Percentiles rank a stretch among this genome's conserved stretches.
phyloP scores from a whole-genome alignment of 2,113 vertebrate genomes.

The Acrocephalus arundinaceus region DNA sequence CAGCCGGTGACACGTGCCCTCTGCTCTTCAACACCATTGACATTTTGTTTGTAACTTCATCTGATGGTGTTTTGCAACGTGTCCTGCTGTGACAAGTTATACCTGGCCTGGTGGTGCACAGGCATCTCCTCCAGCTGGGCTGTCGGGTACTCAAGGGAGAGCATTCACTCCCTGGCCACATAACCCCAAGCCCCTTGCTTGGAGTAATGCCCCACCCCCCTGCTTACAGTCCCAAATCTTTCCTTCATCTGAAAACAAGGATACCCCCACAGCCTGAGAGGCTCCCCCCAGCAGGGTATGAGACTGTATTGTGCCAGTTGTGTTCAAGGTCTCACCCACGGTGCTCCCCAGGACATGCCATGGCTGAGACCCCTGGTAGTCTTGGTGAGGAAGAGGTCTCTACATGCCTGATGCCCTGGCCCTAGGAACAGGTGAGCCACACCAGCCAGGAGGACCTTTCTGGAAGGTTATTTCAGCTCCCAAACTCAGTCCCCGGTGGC shows the following conservation, averaged over 20 bases:
- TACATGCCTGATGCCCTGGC: too few species aligned
- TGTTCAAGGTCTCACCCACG: neutral
- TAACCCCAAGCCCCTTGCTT: neutral
- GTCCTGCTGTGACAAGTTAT: neutral
- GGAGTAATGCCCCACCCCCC: neutral
- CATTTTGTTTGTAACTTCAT: neutral
- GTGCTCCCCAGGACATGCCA: neutral
- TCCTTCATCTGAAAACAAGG: neutral
- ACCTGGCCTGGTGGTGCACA: neutral
- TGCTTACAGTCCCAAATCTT: neutral
- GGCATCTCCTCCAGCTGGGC: neutral
- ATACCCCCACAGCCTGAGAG: rapidly evolving
- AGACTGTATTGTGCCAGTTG: neutral
- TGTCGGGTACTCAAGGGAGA: rapidly evolving
- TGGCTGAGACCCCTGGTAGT: neutral
- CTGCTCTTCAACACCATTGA: neutral
- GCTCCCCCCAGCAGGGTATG: rapidly evolving
- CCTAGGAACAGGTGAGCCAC: neutral
- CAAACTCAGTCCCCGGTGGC: neutral
- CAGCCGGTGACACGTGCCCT: rapidly evolving
- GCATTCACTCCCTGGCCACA: neutral
- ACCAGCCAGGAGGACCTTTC: neutral
- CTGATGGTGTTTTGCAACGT: neutral
- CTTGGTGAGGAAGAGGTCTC: rapidly evolving
- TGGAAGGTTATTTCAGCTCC: neutral